Percentiles rank a stretch among this genome's conserved stretches.
phyloP scores from a whole-genome alignment of 2,888 invertebrate genomes.

The Cephus nigrinus region DNA sequence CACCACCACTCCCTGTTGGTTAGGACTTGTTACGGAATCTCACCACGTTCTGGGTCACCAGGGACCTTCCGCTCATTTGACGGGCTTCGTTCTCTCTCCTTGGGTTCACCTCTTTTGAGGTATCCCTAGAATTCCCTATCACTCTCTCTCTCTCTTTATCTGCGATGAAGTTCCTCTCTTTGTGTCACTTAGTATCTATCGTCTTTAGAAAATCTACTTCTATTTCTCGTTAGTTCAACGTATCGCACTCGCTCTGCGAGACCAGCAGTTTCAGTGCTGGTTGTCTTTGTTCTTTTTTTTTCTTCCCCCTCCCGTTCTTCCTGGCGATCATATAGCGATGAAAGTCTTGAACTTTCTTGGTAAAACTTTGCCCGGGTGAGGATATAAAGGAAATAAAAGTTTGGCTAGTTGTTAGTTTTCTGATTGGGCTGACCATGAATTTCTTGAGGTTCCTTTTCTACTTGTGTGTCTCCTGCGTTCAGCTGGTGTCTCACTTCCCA shows the following conservation, averaged over 20 bases:
- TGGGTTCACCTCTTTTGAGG: neutral
- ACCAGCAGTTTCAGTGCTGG: neutral
- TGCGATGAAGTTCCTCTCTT: neutral
- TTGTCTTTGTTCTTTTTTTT: neutral
- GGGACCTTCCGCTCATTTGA: conserved; percentile 2
- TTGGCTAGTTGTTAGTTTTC: neutral
- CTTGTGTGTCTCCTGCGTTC: neutral
- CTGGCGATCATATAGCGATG: neutral
- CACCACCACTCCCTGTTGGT: conserved; percentile 4
- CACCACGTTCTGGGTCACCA: neutral
- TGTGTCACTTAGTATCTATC: neutral
- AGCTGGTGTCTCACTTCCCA: neutral
- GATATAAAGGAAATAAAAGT: neutral
- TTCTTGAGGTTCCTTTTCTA: neutral
- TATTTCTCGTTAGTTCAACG: neutral
- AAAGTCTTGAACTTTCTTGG: neutral
- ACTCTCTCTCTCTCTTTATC: conserved; percentile 1
- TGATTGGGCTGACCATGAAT: neutral
- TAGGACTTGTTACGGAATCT: conserved; percentile 1
- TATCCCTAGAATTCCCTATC: conserved; percentile 2
- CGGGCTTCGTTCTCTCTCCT: neutral
- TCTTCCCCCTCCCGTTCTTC: neutral
- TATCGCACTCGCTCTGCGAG: neutral
- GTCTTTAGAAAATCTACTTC: conserved; percentile 2
- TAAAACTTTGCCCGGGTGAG: neutral